A percentile compares a stretch with the other conserved stretches of the same genome.
Conservation (phyloP, 2,113 vertebrate species). For the Willisornis vidua region DNA sequence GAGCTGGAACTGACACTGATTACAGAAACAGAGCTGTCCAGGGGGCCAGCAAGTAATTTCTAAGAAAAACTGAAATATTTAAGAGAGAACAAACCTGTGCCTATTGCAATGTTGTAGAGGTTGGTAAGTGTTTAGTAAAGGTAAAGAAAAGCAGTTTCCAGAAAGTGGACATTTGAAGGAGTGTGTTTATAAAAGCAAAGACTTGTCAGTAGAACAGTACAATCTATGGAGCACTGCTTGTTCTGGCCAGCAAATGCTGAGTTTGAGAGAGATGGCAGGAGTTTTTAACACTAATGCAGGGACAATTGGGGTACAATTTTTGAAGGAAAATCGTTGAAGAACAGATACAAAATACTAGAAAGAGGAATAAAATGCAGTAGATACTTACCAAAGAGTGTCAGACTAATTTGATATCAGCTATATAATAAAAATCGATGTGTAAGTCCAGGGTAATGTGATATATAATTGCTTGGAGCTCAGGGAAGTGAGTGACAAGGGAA, state of each 20-base stretch:
- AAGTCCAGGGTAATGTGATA: background rate
- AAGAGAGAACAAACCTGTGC: background rate
- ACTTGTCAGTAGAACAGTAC: background rate
- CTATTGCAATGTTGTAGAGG: background rate
- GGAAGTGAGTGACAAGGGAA: background rate
- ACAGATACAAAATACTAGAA: background rate
- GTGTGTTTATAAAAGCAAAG: background rate
- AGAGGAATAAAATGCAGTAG: background rate
- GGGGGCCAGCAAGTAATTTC: fast-evolving
- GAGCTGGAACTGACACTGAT: background rate
- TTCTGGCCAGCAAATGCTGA: background rate
- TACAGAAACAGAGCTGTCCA: background rate
- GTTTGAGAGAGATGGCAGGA: background rate
- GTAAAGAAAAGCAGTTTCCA: background rate
- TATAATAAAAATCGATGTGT: background rate
- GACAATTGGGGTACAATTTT: background rate
- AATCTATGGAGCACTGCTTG: background rate
- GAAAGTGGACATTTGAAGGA: background rate
- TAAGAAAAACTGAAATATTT: background rate
- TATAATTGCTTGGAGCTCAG: background rate
- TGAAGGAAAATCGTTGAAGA: background rate
- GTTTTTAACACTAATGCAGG: background rate
- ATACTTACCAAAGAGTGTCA: background rate
- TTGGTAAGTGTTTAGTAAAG: background rate
- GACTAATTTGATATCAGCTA: background rate